These are phyloP conservation scores for Papilio polyxenes DNA, from an alignment of 1,140 invertebrate genomes.

Conservation along the genomic window DNA sequence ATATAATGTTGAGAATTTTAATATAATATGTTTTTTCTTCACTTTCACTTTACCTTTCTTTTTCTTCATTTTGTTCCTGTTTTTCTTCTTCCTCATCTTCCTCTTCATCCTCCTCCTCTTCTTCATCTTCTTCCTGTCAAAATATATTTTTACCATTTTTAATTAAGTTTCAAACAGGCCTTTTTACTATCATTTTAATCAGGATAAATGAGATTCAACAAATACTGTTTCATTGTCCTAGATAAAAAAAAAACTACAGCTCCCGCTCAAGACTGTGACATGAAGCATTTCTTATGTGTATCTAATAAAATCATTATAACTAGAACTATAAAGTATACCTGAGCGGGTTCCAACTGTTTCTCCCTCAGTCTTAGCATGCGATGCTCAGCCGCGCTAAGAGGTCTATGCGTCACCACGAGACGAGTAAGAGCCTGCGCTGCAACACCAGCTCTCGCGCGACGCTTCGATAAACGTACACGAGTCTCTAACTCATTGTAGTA, in stretches of 20 bases:
- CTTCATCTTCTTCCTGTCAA: conserved; percentile 79
- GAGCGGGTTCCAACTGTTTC: conserved; percentile 92
- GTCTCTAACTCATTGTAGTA: conserved; percentile 99
- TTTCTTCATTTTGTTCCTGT: conserved; percentile 70
- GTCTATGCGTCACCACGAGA: conserved; percentile 94
- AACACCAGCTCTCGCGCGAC: conserved; percentile 87
- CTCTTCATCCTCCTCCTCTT: conserved; percentile 86
- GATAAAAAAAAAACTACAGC: background rate
- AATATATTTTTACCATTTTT: background rate
- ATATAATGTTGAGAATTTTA: too few relatives aligned
- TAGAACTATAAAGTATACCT: conserved; percentile 53
- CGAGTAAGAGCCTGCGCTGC: conserved; percentile 88
- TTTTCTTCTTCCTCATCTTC: conserved; percentile 81
- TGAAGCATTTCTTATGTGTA: too few relatives aligned
- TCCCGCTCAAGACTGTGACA: too few relatives aligned
- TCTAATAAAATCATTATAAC: too few relatives aligned
- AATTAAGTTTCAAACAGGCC: background rate
- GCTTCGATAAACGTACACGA: conserved; percentile 94
- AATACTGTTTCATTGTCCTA: too few relatives aligned
- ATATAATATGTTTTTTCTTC: too few relatives aligned
- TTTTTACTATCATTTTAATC: background rate
- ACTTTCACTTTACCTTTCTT: conserved; percentile 62
- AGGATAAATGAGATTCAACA: too few relatives aligned
- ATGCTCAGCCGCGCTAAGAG: conserved; percentile 92
- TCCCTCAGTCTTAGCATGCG: conserved; percentile 92